Evolutionary conservation across 2,797 vertebrate species (phyloP), one percentile per base, ranked within the genome.

Genomic region (Vespertilio murinus): DNA sequence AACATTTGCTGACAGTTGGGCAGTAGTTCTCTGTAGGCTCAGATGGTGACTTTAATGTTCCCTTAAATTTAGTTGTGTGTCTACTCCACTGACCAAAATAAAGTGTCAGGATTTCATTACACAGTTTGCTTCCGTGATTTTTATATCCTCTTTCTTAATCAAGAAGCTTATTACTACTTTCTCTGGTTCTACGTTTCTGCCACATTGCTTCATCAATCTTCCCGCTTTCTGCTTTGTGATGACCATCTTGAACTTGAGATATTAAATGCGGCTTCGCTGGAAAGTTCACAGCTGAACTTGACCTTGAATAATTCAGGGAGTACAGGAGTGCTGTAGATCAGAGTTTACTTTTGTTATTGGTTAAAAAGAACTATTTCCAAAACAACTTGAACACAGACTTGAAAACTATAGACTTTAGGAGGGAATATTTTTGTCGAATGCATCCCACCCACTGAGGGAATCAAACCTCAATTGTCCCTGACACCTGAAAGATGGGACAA

Each of bases 41-140:
- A 67, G 49, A 79, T 70, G 52, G 69, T 59, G 42, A 95, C 92
- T 88, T 84, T 83, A 83, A 89, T 85, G 56, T 77, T 83, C 52
- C 25, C 2, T 78, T 64, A 81, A 87, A 81, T 67, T 69, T 79
- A 80, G 49, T 56, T 73, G 75, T 88, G 47, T 75, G 82, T 95
- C 49, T 91, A 80, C 59, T 93, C 85, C 61, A 84, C 56, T 80
- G 71, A 61, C 28, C 59, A 54, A 94, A 89, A 90, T 59, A 69
- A 91, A 96, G 16, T 74, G 56, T 90, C 88, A 11, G 6, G 22
- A 92, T 85, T 92, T 95, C 49, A 65, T 93, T 91, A 88, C 13
- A 69, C 9, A 38, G 40, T 85, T 93, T 56, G 42, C 17, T 85
- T 13, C 22, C 38, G n/a, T 92, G 81, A 45, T 77, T 89, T 93